phyloP scores from a whole-genome alignment of 2,797 vertebrate genomes.

The Cygnus olor region DNA sequence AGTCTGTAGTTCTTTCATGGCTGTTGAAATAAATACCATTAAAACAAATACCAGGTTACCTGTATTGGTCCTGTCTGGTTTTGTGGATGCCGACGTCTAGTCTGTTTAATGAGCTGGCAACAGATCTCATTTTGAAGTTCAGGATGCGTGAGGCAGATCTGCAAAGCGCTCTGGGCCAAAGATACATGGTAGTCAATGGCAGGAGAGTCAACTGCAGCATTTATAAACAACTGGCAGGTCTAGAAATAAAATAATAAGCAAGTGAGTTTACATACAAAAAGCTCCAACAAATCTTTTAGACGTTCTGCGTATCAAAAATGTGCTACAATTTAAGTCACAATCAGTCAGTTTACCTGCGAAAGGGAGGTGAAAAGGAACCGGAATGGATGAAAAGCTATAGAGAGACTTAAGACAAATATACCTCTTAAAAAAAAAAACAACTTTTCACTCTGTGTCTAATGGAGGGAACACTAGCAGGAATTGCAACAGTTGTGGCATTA shows the following conservation, averaged over 20 bases:
- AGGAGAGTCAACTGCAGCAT: conserved; percentile 94
- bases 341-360: neutral
- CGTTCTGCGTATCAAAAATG: neutral
- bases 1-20: neutral
- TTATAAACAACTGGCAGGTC: conserved; percentile 98
- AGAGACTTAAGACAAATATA: neutral
- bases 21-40: neutral
- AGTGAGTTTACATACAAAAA: neutral
- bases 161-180: conserved; percentile 95
- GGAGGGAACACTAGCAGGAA: neutral
- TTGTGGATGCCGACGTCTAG: conserved; percentile 88
- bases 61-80: conserved; percentile 90
- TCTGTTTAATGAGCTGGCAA: conserved; percentile 97
- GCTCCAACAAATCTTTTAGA: neutral
- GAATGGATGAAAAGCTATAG: neutral
- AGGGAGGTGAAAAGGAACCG: neutral
- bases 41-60: conserved; percentile 76
- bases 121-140: conserved; percentile 98
- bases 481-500: neutral
- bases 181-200: conserved; percentile 98
- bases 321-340: neutral
- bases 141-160: conserved; percentile 93
- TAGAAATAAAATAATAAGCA: conserved; percentile 72
- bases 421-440: neutral
- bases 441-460: neutral